Conservation (phyloP, 2,797 vertebrate species). For the Notolabrus celidotus region DNA sequence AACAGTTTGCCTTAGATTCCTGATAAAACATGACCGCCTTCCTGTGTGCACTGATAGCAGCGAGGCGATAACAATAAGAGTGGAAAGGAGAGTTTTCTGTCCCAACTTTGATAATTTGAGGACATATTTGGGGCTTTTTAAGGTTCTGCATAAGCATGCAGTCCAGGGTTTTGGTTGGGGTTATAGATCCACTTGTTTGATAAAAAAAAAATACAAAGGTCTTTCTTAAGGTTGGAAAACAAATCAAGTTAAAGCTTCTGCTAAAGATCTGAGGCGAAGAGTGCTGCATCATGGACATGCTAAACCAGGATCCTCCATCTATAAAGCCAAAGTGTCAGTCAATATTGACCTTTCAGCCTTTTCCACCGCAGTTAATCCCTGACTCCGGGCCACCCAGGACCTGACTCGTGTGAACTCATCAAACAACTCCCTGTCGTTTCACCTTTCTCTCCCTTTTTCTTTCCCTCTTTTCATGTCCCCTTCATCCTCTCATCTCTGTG, state of each 20-base stretch:
- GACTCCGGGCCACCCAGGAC: slow-evolving; percentile 69
- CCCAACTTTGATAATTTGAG: neutral
- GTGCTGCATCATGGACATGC: slow-evolving; percentile 50
- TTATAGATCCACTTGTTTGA: slow-evolving; percentile 7
- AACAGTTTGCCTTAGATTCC: slow-evolving; percentile 17
- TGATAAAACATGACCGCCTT: slow-evolving; percentile 28
- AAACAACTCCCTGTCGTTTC: slow-evolving; percentile 61
- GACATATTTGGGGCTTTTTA: neutral
- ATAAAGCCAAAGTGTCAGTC: slow-evolving; percentile 61
- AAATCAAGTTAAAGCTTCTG: slow-evolving; percentile 48
- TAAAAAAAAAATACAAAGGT: slow-evolving; percentile 8
- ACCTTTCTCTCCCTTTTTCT: slow-evolving; percentile 52
- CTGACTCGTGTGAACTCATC: slow-evolving; percentile 75
- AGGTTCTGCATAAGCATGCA: neutral
- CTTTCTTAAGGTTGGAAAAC: slow-evolving; percentile 24
- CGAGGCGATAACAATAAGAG: neutral
- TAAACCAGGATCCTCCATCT: slow-evolving; percentile 43
- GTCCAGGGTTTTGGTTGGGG: slow-evolving; percentile 2
- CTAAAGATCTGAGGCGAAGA: slow-evolving; percentile 35
- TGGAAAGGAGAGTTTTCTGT: neutral
- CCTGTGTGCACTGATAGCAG: slow-evolving; percentile 7
- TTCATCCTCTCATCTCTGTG: slow-evolving; percentile 65
- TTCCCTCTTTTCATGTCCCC: slow-evolving; percentile 48
- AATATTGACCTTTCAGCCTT: slow-evolving; percentile 78
- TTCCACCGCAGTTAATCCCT: slow-evolving; percentile 66